Evolutionary conservation across 2,888 invertebrate species (phyloP), one percentile per base, ranked within the genome.

Genomic region (Perithous albicinctus): DNA sequence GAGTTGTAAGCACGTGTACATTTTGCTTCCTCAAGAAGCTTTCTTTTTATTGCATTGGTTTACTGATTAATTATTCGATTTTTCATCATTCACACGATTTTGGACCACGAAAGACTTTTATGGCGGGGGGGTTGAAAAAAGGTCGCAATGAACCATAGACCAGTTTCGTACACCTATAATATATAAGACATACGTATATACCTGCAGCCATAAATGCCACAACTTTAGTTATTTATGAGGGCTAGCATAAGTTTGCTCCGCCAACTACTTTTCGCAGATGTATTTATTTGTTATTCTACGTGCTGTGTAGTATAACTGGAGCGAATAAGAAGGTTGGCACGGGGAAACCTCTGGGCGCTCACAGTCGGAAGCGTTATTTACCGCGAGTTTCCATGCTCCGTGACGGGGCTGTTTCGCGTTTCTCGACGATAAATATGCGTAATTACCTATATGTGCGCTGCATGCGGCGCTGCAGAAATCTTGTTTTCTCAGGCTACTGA

Each of bases 231-330:
- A 90, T 90, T 90, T 90, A 90, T 85, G 84, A 84, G 73, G 80
- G 77, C 79, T 80, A 78, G 64, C 86, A 86, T 90, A 88, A 89
- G 87, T 90, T 89, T 87, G 85, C 84, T 83, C 80, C 85, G 32
- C 56, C n/a, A 87, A 86, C 89, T 88, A 90, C 89, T 90, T 90
- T 90, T 88, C 87, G 87, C 86, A 85, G 87, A 89, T 89, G 80
- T 89, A 90, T 90, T 90, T 90, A 90, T 90, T 88, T 90, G 90
- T 90, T 90, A 88, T 88, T 88, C 87, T 85, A 81, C 84, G 83
- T 85, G 85, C 82, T 56, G 74, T 84, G 82, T 77, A 80, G 83
- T 79, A 72, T 84, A 87, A 88, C 87, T 85, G 86, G 87, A 85
- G 85, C 86, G 83, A 75, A 70, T 72, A 70, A 67, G 72, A 74